Conservation (phyloP, 2,113 vertebrate genomes). For the Odocoileus virginianus region DNA sequence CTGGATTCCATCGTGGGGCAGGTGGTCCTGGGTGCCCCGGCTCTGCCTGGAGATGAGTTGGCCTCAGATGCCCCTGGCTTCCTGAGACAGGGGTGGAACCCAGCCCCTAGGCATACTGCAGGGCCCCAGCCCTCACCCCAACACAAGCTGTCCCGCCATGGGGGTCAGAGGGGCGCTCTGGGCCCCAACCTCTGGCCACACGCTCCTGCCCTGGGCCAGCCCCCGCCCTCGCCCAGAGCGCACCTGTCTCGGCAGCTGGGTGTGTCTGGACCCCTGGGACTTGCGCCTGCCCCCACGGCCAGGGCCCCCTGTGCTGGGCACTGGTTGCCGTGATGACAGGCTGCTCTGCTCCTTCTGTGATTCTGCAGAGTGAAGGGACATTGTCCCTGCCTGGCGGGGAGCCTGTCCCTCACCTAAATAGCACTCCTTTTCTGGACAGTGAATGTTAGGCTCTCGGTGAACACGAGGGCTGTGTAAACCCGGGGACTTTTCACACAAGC, state of each 20-base stretch:
- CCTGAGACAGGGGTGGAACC: not conserved
- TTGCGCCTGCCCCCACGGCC: conserved; percentile 59
- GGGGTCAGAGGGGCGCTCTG: too few species aligned
- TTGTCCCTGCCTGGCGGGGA: fast-evolving
- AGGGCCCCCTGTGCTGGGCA: conserved; percentile 76
- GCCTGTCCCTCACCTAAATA: not conserved
- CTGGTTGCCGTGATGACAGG: conserved; percentile 77
- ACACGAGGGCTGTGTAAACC: not conserved
- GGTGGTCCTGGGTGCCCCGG: fast-evolving
- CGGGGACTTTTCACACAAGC: not conserved
- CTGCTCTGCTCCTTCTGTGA: conserved; percentile 79
- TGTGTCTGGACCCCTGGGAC: not conserved
- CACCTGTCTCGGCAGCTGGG: fast-evolving
- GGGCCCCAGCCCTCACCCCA: not conserved
- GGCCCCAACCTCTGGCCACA: not conserved
- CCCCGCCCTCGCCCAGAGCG: conserved; percentile 55
- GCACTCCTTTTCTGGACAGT: conserved; percentile 54
- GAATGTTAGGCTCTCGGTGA: conserved; percentile 47
- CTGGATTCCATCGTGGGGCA: not conserved
- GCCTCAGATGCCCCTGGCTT: not conserved
- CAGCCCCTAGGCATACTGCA: not conserved
- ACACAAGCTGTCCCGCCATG: fast-evolving
- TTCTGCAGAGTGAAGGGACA: conserved; percentile 52
- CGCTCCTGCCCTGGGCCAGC: not conserved
- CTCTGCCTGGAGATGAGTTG: not conserved